Conservation (phyloP, 2,888 invertebrate genomes). For the Hanleya hanleyi region DNA sequence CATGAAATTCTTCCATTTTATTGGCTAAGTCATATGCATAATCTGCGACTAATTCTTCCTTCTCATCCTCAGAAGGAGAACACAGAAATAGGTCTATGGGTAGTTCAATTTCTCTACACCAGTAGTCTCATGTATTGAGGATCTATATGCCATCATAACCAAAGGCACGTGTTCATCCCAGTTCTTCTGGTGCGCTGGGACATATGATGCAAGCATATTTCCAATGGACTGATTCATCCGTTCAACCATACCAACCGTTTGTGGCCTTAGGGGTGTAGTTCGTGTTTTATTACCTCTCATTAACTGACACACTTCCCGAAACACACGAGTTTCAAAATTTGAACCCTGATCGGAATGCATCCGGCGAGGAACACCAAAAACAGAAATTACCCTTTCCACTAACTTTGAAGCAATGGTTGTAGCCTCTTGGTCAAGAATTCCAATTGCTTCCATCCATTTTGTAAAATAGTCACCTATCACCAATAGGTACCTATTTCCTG, state of each 20-base stretch:
- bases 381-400: conserved; percentile 28
- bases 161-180: conserved; percentile 25
- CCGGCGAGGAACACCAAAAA: conserved; percentile 30
- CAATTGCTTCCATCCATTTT: conserved; percentile 27
- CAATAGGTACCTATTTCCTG: conserved; percentile 21
- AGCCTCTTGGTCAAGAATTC: conserved; percentile 33
- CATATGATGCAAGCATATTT: conserved; percentile 30
- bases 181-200: conserved; percentile 23
- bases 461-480: conserved; percentile 34
- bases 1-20: conserved; percentile 5
- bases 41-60: no score
- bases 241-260: conserved; percentile 22
- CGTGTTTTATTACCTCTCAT: conserved; percentile 35
- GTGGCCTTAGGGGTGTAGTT: conserved; percentile 30
- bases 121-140: conserved; percentile 33
- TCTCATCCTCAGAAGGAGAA: no score
- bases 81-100: neutral
- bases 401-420: conserved; percentile 35
- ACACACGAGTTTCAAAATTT: conserved; percentile 33
- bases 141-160: conserved; percentile 38
- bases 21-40: conserved; percentile 11
- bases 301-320: conserved; percentile 32
- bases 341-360: conserved; percentile 35
- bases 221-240: conserved; percentile 26
- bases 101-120: conserved; percentile 18